Evolutionary conservation across 1,140 invertebrate species (phyloP), one percentile per base, ranked within the genome.

Genomic region (Acromyrmex heyeri): DNA sequence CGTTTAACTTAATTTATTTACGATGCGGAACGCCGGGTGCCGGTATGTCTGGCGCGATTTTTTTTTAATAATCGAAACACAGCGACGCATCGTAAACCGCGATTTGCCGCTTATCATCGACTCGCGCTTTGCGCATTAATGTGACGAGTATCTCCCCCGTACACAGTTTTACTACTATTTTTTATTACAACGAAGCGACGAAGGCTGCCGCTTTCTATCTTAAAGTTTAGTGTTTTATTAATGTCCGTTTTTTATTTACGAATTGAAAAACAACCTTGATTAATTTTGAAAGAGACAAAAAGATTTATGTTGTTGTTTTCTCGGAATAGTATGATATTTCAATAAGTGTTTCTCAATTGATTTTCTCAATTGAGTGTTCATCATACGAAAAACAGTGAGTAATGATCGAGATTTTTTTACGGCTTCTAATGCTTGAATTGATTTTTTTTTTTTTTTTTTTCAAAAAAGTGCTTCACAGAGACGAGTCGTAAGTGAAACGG

Each of bases 1-100:
- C 64, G 21, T 70, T 81, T 70, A 81, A 81, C 69, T 81, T 70
- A 81, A 81, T 81, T 81, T 81, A 81, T 70, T 81, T 81, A 70
- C 65, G 78, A 81, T 10, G 76, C 76, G 65, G 50, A 81, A 48
- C 38, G 64, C 50, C 65, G 48, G 76, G 24, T 48, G 75, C 14
- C n/a, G 62, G 30, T 55, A 67, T 79, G 30, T 69, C 77, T 62
- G 59, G 30, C 48, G n/a, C 18, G 61, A 10, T 8, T 21, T 70
- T 21, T 70, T 53, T 27, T 50, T 79, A 27, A 4, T 65, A 30
- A 69, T 61, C 53, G 30, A 67, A 81, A 69, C 61, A 10, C 62
- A 18, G 44, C 69, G 5, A 27, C 38, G 21, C 24, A 27, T 30
- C 59, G 59, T 65, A 65, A 78, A 78, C 57, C 59, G 62, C 62